Percentiles rank a stretch among this genome's conserved stretches.
These are phyloP conservation scores for Automeris io DNA, from an alignment of 2,888 invertebrate genomes.

Conservation along the genomic window DNA sequence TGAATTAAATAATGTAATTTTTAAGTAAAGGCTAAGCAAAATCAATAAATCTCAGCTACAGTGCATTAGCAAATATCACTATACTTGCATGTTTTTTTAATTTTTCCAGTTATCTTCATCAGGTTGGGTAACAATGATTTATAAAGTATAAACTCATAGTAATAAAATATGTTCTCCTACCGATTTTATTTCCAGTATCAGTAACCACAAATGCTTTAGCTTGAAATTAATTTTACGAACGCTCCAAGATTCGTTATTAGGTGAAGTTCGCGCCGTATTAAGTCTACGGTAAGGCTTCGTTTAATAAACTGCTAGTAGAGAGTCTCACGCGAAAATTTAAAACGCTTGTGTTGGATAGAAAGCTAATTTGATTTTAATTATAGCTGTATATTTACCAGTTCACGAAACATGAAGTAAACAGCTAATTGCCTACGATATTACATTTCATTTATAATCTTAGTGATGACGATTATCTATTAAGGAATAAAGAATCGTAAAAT, in stretches of 20 bases:
- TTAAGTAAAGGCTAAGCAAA: too few relatives aligned
- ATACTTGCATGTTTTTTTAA: constrained; percentile 17
- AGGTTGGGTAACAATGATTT: background rate
- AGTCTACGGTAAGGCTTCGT: constrained; percentile 21
- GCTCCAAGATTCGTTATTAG: constrained; percentile 24
- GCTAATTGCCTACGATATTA: background rate
- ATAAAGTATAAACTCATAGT: background rate
- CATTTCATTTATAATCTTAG: background rate
- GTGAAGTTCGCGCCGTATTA: constrained; percentile 16
- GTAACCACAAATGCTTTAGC: constrained; percentile 17
- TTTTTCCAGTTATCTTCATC: too few relatives aligned
- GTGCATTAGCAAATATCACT: background rate
- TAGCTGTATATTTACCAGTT: constrained; percentile 13
- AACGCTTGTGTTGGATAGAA: constrained; percentile 22
- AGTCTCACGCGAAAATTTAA: constrained; percentile 21
- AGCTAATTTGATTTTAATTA: constrained; percentile 28
- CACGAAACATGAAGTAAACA: constrained; percentile 9
- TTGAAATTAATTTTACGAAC: constrained; percentile 27
- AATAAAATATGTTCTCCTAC: constrained; percentile 9
- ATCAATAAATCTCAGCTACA: too few relatives aligned
- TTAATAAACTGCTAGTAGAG: constrained; percentile 20
- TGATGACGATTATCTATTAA: too few relatives aligned
- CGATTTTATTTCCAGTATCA: constrained; percentile 14
- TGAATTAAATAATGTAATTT: too few relatives aligned
- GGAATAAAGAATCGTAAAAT: too few relatives aligned